These are phyloP conservation scores for Rutilus rutilus DNA, from an alignment of 2,113 vertebrate species.

Conservation along the genomic window DNA sequence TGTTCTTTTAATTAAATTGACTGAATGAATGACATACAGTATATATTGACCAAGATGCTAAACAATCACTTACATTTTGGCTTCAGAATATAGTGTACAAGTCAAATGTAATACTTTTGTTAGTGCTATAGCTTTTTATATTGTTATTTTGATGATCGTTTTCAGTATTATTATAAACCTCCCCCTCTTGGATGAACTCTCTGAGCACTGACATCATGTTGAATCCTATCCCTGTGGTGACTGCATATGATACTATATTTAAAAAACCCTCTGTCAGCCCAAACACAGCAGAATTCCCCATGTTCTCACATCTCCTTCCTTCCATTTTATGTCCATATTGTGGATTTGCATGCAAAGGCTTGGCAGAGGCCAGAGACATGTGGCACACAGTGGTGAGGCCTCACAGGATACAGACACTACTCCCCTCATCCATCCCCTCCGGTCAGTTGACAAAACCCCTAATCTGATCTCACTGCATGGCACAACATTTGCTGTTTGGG, in stretches of 20 bases:
- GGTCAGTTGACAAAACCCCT: slow-evolving; percentile 7
- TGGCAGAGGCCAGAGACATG: slow-evolving; percentile 29
- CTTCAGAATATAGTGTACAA: too few species aligned
- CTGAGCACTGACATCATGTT: slow-evolving; percentile 7
- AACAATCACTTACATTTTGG: too few species aligned
- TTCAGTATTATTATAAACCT: not conserved
- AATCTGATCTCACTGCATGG: slow-evolving; percentile 20
- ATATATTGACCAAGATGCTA: too few species aligned
- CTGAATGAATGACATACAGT: too few species aligned
- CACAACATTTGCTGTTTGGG: slow-evolving; percentile 12
- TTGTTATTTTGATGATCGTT: not conserved
- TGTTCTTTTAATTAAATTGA: not conserved
- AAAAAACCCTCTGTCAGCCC: slow-evolving; percentile 12
- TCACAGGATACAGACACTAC: slow-evolving; percentile 27
- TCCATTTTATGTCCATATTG: not conserved
- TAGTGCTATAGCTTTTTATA: not conserved
- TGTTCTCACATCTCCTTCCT: slow-evolving; percentile 5
- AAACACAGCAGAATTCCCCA: slow-evolving; percentile 20
- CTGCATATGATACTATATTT: slow-evolving; percentile 26
- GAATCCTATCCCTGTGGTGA: slow-evolving; percentile 15
- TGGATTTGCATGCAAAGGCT: slow-evolving; percentile 3
- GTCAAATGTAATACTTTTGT: too few species aligned
- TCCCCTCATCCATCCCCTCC: not conserved
- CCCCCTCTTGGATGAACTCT: not conserved
- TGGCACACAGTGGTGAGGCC: slow-evolving; percentile 44